These are phyloP conservation scores for Pristionchus mayeri DNA, from an alignment of 2,888 invertebrate species.

Conservation along the genomic window DNA sequence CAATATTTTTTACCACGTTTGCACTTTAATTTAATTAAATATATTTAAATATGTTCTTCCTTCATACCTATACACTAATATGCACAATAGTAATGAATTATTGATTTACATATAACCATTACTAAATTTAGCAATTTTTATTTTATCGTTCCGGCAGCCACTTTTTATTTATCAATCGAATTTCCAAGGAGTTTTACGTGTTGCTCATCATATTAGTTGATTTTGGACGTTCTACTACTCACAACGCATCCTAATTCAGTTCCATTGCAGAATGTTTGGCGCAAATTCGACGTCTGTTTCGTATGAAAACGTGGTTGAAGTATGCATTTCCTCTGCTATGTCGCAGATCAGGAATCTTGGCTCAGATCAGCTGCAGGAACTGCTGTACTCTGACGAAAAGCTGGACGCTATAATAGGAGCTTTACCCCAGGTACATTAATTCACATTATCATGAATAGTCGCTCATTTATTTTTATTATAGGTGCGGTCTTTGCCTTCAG, in stretches of 20 bases:
- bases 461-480: constrained; percentile 76
- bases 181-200: too few relatives aligned
- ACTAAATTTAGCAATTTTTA: too few relatives aligned
- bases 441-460: not conserved
- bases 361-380: constrained; percentile 68
- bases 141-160: too few relatives aligned
- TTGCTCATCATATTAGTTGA: too few relatives aligned
- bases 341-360: constrained; percentile 61
- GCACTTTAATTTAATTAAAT: not conserved
- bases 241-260: too few relatives aligned
- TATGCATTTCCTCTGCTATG: constrained; percentile 57
- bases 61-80: too few relatives aligned
- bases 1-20: not conserved
- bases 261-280: constrained; percentile 38
- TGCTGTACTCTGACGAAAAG: constrained; percentile 64
- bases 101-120: too few relatives aligned
- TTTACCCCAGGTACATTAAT: constrained; percentile 68
- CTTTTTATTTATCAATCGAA: too few relatives aligned
- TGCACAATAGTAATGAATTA: too few relatives aligned
- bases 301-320: constrained; percentile 58
- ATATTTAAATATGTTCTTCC: too few relatives aligned
- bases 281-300: constrained; percentile 30
- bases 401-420: constrained; percentile 65
- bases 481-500: constrained; percentile 84
- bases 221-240: too few relatives aligned